Evolutionary conservation across 2,888 invertebrate genomes (phyloP).

Genomic region (Patella ulyssiponensis): DNA sequence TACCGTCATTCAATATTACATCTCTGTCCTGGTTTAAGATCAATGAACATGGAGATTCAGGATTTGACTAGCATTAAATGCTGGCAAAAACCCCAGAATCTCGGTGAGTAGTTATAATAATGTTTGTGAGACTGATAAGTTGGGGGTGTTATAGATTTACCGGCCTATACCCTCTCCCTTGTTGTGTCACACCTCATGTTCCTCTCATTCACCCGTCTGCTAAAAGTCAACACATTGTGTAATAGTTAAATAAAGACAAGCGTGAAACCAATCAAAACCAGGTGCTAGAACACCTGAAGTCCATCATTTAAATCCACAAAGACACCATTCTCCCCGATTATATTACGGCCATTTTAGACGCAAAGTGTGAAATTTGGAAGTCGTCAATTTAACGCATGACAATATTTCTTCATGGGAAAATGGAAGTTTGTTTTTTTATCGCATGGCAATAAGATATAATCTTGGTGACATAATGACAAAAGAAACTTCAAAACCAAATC

Average conservation of each 20-base stretch:
- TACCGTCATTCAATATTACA: conserved; percentile 3
- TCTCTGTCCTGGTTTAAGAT: neutral
- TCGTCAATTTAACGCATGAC: too few relatives aligned
- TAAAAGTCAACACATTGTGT: conserved; percentile 6
- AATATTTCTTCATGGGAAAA: too few relatives aligned
- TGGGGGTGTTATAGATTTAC: neutral
- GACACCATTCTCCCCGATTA: too few relatives aligned
- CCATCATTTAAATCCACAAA: too few relatives aligned
- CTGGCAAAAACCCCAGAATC: neutral
- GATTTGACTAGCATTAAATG: neutral
- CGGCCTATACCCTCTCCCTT: neutral
- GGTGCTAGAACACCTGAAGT: too few relatives aligned
- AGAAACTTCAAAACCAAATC: too few relatives aligned
- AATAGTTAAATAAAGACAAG: neutral
- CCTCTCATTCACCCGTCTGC: neutral
- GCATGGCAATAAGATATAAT: too few relatives aligned
- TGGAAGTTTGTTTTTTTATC: too few relatives aligned
- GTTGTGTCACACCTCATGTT: neutral
- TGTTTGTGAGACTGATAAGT: neutral
- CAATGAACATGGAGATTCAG: neutral
- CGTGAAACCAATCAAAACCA: too few relatives aligned
- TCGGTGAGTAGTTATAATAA: neutral
- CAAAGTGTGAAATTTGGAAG: too few relatives aligned
- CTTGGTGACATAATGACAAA: too few relatives aligned
- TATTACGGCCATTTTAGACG: too few relatives aligned